Evolutionary conservation across 2,113 vertebrate genomes (phyloP).

Genomic region (Psammodynastes pulverulentus): DNA sequence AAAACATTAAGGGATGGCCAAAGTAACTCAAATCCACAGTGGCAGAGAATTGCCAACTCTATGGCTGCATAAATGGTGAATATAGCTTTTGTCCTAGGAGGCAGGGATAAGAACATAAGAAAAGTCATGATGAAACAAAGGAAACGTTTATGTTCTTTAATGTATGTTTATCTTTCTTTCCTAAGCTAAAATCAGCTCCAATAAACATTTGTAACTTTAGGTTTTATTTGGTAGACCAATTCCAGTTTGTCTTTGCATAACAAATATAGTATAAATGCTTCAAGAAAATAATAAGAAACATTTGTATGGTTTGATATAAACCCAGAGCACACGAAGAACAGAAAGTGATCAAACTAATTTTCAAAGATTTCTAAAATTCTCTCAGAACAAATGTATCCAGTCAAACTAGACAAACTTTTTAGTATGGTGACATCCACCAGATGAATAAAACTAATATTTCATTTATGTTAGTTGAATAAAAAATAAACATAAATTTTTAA

Average conservation of each 20-base stretch:
- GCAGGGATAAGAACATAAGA: not conserved
- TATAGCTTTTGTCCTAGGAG: not conserved
- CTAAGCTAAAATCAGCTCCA: not conserved
- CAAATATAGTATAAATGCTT: not conserved
- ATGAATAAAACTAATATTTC: not conserved
- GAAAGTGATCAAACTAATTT: not conserved
- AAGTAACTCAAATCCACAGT: not conserved
- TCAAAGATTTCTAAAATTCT: not conserved
- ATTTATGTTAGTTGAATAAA: not conserved
- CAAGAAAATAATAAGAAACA: not conserved
- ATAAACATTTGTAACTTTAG: not conserved
- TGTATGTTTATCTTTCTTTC: not conserved
- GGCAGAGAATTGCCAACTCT: not conserved
- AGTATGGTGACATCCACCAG: not conserved
- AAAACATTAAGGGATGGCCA: not conserved
- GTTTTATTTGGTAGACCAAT: not conserved
- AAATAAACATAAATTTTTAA: not conserved
- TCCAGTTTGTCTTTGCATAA: not conserved
- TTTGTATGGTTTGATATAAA: not conserved
- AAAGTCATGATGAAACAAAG: not conserved
- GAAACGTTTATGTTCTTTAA: not conserved
- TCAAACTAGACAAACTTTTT: not conserved
- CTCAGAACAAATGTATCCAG: not conserved
- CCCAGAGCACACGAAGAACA: not conserved
- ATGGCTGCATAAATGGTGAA: not conserved